These are phyloP conservation scores for Leucophenga varia DNA, from an alignment of 1,140 invertebrate genomes.

Conservation along the genomic window DNA sequence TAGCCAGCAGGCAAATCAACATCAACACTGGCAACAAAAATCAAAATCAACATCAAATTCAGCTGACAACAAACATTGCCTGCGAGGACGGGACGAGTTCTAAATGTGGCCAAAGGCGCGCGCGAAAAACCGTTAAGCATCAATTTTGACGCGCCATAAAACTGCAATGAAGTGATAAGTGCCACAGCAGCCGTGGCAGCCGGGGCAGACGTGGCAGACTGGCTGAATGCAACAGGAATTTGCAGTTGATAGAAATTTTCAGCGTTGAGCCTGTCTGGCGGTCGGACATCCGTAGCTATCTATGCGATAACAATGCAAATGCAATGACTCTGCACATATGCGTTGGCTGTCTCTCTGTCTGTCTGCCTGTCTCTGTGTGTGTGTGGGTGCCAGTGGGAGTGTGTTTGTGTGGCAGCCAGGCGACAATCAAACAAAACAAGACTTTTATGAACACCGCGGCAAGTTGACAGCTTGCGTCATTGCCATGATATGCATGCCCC, in stretches of 20 bases:
- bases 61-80: constrained; percentile 30
- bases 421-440: constrained; percentile 48
- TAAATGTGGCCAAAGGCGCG: constrained; percentile 37
- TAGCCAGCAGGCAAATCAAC: constrained; percentile 24
- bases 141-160: constrained; percentile 54
- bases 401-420: constrained; percentile 13
- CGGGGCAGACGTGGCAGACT: too few relatives aligned
- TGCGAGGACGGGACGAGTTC: constrained; percentile 27
- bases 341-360: constrained; percentile 5
- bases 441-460: constrained; percentile 52
- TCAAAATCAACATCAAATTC: constrained; percentile 43
- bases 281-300: constrained; percentile 44
- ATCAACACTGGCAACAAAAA: constrained; percentile 2
- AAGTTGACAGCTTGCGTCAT: constrained; percentile 54
- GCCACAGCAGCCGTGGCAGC: too few relatives aligned
- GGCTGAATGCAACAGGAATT: too few relatives aligned
- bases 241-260: too few relatives aligned
- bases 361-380: constrained; percentile 4
- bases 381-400: constrained; percentile 6
- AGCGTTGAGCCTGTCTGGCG: constrained; percentile 17
- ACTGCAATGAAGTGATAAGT: constrained; percentile 54
- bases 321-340: constrained; percentile 27
- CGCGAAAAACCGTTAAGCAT: constrained; percentile 53
- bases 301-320: constrained; percentile 50
- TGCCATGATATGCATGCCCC: constrained; percentile 39